Evolutionary conservation across 2,797 vertebrate genomes (phyloP), one percentile per base, ranked within the genome.

Genomic region (Poecilia wingei): DNA sequence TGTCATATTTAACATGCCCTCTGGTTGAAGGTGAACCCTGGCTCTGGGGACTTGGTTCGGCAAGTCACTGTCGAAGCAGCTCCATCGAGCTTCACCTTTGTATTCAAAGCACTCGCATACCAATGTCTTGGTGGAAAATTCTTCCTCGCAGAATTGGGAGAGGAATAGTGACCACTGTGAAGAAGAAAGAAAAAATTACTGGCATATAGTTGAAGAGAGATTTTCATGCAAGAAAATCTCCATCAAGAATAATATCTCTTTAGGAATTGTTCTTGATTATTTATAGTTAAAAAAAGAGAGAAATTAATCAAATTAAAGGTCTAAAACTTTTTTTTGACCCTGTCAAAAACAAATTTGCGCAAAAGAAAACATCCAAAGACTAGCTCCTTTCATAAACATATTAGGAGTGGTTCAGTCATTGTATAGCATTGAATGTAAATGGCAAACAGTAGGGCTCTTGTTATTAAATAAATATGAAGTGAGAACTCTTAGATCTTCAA

Each of bases 121-220:
- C 0, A 1, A 0, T 0, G 92, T 93, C 93, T 72, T 95, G 41
- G 83, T 89, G 53, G 81, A 43, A 4, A 41, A 86, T 45, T 95
- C 95, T 0, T 94, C 93, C 2, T 6, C 31, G 74, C 95, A 96
- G 91, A 94, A 95, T 41, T 76, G 12, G n/a, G 82, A 71, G n/a
- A 96, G 81, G 4, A 89, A 83, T 70, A 90, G 79, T 86, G 83
- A 76, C 94, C 95, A 96, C 95, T 95, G 83, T 33, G 13, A 79
- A 18, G 49, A 41, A 71, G 55, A 74, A 45, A 75, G 39, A 25
- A 77, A 36, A 25, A 57, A 57, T n/a, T 14, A 69, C 2, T 43
- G 66, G 9, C 3, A 6, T 41, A 41, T 43, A 12, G 39, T 25
- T 43, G 3, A 69, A 41, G 22, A 13, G 7, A 68, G 36, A 22